Evolutionary conservation across 2,888 invertebrate species (phyloP), one percentile per base, ranked within the genome.

Genomic region (Coelinius sp.): DNA sequence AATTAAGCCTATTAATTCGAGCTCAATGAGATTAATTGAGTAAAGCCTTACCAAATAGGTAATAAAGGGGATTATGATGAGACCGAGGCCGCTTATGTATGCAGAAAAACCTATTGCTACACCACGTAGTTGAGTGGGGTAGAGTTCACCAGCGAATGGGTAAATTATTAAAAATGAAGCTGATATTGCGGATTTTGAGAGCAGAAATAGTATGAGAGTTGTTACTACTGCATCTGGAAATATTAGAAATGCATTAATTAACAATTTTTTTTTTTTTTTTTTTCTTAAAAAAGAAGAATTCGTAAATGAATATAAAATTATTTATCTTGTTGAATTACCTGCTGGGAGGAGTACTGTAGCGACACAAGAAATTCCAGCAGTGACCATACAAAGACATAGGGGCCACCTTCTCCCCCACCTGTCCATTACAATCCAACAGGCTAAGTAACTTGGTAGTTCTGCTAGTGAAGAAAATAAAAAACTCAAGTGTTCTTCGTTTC

Each of bases 151-250:
- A 78, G 96, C 96, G 87, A 97, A 97, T 0, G 97, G 96, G 87
- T 97, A 97, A 81, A 97, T 95, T 75, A 96, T 95, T 70, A 96
- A 90, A 89, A 96, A 97, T 5, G 96, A 95, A 5, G 96, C 96
- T 0, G 97, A 96, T 84, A 97, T 94, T 77, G 96, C 92, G 77
- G 95, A 95, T 88, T 97, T 97, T 12, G 96, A 94, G 81, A 95
- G 89, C 44, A 95, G 88, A 86, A 94, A 96, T 17, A 96, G 88
- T 71, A 93, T 89, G 52, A 96, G 88, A 44, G 95, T 95, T 82
- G 92, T 91, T 71, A 90, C 91, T 69, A 92, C 91, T 59, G 94
- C 94, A 88, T 95, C 95, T 94, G 81, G 64, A 88, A 88, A 67
- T 71, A 71, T 67, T 49, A 52, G 31, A 35, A 14, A 7, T 17